phyloP scores from a whole-genome alignment of 2,797 vertebrate species.

The Pygocentrus nattereri region DNA sequence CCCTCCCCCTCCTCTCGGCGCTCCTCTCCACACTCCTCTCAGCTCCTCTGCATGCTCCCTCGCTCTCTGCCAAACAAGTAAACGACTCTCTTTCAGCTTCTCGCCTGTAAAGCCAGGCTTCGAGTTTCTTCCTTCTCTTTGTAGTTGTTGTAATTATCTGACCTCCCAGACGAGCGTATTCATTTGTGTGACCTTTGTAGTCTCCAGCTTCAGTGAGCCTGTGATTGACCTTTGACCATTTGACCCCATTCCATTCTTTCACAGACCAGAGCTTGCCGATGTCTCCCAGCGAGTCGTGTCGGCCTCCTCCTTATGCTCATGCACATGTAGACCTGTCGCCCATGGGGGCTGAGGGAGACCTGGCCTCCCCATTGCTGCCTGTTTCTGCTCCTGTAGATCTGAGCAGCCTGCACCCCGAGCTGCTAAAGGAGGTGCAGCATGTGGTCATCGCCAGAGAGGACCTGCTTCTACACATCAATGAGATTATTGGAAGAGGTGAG shows the following conservation, averaged over 20 bases:
- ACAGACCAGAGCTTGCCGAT: constrained; percentile 91
- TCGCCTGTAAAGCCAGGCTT: constrained; percentile 51
- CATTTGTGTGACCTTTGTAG: constrained; percentile 65
- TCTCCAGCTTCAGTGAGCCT: constrained; percentile 55
- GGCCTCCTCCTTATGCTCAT: constrained; percentile 78
- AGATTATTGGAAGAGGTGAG: constrained; percentile 97
- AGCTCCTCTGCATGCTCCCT: constrained; percentile 47
- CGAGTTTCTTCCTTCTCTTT: constrained; percentile 58
- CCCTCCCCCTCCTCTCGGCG: constrained; percentile 43
- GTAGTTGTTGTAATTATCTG: constrained; percentile 55
- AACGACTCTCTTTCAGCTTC: constrained; percentile 55
- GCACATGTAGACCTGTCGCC: constrained; percentile 88
- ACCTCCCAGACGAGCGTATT: constrained; percentile 56
- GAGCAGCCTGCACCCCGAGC: constrained; percentile 90
- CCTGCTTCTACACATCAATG: constrained; percentile 91
- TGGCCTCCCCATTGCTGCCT: constrained; percentile 90
- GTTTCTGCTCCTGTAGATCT: constrained; percentile 91
- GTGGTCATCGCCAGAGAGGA: constrained; percentile 92
- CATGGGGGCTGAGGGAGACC: constrained; percentile 88
- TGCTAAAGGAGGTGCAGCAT: constrained; percentile 95
- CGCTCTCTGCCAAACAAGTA: constrained; percentile 36
- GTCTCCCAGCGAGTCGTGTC: constrained; percentile 89
- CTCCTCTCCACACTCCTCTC: constrained; percentile 43
- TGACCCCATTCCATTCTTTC: constrained; percentile 49
- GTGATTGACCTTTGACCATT: constrained; percentile 65